Percentiles rank a stretch among this genome's conserved stretches.
phyloP scores from a whole-genome alignment of 2,888 invertebrate genomes.

The Cosmopolites sordidus region DNA sequence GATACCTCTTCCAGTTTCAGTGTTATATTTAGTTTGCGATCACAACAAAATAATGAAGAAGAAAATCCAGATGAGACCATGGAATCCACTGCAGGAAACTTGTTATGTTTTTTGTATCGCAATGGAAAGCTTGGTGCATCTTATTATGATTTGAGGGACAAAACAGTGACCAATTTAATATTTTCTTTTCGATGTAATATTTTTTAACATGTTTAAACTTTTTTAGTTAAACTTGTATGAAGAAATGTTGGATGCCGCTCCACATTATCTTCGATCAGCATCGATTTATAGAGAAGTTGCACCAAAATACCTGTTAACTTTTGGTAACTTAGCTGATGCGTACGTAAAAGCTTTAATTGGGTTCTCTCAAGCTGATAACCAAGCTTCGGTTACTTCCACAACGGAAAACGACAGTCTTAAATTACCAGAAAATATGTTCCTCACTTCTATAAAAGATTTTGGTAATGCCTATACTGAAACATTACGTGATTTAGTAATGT shows the following conservation, averaged over 20 bases:
- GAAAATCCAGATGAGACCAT: conserved; percentile 10
- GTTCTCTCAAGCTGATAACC: conserved; percentile 28
- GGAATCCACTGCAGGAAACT: conserved; percentile 37
- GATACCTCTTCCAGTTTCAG: too few relatives aligned
- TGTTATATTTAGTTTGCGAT: conserved; percentile 13
- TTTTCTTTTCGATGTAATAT: neutral
- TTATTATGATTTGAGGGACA: conserved; percentile 62
- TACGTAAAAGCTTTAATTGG: conserved; percentile 47
- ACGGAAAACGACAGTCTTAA: conserved; percentile 33
- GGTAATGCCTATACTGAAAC: conserved; percentile 43
- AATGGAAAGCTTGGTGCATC: conserved; percentile 69
- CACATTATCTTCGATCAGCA: conserved; percentile 58
- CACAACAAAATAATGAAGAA: conserved; percentile 1
- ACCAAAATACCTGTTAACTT: conserved; percentile 55
- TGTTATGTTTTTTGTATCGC: conserved; percentile 63
- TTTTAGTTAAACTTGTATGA: conserved; percentile 55
- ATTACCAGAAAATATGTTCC: conserved; percentile 52
- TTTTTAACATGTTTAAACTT: neutral
- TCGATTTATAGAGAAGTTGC: conserved; percentile 58
- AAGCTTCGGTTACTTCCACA: conserved; percentile 29
- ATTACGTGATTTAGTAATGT: neutral
- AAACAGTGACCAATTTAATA: conserved; percentile 50
- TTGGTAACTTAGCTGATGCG: conserved; percentile 52
- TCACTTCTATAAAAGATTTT: conserved; percentile 58
- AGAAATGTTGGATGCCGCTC: conserved; percentile 62